phyloP scores from a whole-genome alignment of 2,797 vertebrate genomes.

The Hapalemur alaotrensis region DNA sequence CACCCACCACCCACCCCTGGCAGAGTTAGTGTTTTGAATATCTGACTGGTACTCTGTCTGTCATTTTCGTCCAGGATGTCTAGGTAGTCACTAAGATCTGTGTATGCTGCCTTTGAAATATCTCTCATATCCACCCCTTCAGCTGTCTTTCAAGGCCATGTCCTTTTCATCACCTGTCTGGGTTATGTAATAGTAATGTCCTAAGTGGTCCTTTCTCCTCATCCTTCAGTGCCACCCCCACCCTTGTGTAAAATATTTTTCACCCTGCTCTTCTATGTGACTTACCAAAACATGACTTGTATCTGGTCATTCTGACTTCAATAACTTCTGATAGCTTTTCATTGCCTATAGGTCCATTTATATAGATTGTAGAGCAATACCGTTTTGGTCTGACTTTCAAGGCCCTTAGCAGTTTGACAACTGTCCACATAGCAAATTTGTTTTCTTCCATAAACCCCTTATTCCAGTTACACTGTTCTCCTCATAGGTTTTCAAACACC shows the following conservation, averaged over 20 bases:
- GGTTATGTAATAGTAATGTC: neutral
- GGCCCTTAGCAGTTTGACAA: neutral
- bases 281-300: neutral
- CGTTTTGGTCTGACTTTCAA: neutral
- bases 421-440: neutral
- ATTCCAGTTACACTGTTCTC: neutral
- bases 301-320: neutral
- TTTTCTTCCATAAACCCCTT: neutral
- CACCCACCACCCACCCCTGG: neutral
- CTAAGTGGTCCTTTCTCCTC: neutral
- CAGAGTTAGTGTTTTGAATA: neutral
- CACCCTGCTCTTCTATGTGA: neutral
- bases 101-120: conserved; percentile 5
- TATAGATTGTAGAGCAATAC: conserved; percentile 5
- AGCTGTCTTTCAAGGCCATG: neutral
- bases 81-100: neutral
- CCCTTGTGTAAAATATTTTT: neutral
- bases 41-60: neutral
- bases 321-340: neutral
- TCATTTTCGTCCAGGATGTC: neutral
- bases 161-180: neutral
- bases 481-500: neutral
- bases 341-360: neutral
- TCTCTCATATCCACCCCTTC: neutral
- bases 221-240: neutral